Evolutionary conservation across 2,888 invertebrate genomes (phyloP).

Genomic region (Aspidiotus rigidus): DNA sequence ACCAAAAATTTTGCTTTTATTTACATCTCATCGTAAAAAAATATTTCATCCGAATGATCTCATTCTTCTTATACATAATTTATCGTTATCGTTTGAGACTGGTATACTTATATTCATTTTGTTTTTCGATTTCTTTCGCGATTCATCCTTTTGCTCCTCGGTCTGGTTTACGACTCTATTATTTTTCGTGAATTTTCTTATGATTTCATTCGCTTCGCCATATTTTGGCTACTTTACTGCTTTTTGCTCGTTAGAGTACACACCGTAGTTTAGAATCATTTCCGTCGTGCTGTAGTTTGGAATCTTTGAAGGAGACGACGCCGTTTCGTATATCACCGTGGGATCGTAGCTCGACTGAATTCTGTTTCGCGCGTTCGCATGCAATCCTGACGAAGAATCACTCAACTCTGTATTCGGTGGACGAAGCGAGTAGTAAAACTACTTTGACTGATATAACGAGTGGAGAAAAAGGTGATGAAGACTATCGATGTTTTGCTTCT

Average conservation of each 20-base stretch:
- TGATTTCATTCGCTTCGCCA: background rate
- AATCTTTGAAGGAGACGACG: conserved; percentile 45
- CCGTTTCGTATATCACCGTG: conserved; percentile 54
- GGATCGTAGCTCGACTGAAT: conserved; percentile 64
- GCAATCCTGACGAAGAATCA: conserved; percentile 51
- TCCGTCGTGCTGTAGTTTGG: conserved; percentile 46
- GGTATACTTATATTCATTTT: background rate
- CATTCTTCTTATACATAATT: background rate
- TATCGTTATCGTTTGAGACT: background rate
- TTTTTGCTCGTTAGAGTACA: conserved; percentile 41
- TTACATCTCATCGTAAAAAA: conserved; percentile 13
- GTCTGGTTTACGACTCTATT: background rate
- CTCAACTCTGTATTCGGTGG: conserved; percentile 37
- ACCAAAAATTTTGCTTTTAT: conserved; percentile 27
- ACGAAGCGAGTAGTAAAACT: conserved; percentile 11
- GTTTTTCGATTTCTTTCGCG: conserved; percentile 30
- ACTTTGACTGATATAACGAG: background rate
- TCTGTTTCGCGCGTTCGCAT: conserved; percentile 62
- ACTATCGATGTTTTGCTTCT: no score
- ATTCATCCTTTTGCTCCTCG: conserved; percentile 15
- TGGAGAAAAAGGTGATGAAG: no score
- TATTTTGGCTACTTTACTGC: conserved; percentile 5
- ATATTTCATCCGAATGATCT: background rate
- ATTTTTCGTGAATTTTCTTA: conserved; percentile 26
- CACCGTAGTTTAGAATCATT: conserved; percentile 46